Conservation (phyloP, 2,113 vertebrate species). For the Psilopsiagon aurifrons region DNA sequence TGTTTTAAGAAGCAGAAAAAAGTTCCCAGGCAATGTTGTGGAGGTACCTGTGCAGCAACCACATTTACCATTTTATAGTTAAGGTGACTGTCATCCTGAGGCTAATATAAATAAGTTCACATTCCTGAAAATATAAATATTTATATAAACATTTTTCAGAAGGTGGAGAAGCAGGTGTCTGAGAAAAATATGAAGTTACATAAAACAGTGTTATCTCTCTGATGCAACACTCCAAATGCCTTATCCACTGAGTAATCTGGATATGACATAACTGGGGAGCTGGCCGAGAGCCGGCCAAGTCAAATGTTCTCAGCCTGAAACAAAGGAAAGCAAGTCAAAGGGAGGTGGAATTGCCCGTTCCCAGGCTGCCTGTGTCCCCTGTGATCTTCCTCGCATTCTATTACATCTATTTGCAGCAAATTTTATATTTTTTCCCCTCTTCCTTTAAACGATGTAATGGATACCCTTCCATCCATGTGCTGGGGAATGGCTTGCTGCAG, state of each 20-base stretch:
- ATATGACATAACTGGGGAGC: neutral
- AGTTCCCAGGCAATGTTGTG: neutral
- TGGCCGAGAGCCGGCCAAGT: neutral
- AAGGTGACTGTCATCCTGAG: neutral
- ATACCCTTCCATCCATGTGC: neutral
- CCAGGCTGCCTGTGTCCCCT: neutral
- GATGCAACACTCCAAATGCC: neutral
- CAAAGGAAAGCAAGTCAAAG: neutral
- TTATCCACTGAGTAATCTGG: constrained; percentile 5
- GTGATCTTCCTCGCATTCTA: neutral
- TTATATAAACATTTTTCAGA: neutral
- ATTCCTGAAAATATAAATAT: neutral
- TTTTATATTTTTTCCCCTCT: neutral
- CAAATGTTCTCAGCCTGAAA: constrained; percentile 16
- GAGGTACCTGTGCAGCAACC: neutral
- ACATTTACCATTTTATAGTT: neutral
- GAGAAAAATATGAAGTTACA: neutral
- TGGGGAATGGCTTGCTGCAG: neutral
- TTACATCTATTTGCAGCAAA: neutral
- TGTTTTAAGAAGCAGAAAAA: neutral
- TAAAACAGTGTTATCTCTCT: neutral
- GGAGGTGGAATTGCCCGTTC: neutral
- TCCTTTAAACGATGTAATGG: neutral
- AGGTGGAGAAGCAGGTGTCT: neutral
- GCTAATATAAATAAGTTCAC: neutral